Evolutionary conservation across 35 echinoderm and acorn worm species (phyloP).

Genomic region (Diadema setosum): DNA sequence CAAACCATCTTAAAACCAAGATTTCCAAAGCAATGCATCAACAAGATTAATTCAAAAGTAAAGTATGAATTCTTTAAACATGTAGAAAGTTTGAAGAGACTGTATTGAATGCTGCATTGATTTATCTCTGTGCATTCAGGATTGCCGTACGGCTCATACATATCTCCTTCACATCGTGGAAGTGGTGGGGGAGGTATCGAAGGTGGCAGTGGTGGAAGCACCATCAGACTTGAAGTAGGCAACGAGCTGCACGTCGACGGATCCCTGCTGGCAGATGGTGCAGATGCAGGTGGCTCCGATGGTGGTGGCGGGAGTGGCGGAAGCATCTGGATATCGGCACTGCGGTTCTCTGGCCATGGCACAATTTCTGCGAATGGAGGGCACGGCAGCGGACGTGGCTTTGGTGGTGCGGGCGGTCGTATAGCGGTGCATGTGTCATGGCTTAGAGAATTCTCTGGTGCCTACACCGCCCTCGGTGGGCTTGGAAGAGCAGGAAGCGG

Average conservation of each 20-base stretch:
- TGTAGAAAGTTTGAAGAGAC: too few species aligned
- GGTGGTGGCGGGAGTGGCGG: constrained; percentile 89
- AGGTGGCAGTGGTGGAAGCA: constrained; percentile 72
- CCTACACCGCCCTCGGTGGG: constrained; percentile 42
- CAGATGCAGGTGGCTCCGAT: constrained; percentile 27
- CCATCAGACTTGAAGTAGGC: constrained; percentile 51
- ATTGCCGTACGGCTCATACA: constrained; percentile 73
- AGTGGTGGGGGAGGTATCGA: constrained; percentile 71
- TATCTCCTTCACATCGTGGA: constrained; percentile 47
- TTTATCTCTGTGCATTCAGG: too few species aligned
- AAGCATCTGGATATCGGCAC: constrained; percentile 66
- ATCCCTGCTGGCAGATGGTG: constrained; percentile 42
- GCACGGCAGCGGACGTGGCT: constrained; percentile 50
- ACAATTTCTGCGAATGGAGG: constrained; percentile 66
- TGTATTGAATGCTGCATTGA: too few species aligned
- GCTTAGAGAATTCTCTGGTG: constrained; percentile 74
- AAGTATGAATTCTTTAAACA: too few species aligned
- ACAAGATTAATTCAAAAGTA: too few species aligned
- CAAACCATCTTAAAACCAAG: too few species aligned
- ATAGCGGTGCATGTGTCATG: constrained; percentile 86
- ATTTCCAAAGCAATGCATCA: too few species aligned
- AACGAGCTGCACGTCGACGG: constrained; percentile 80
- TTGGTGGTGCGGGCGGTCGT: constrained; percentile 81
- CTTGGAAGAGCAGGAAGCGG: constrained; percentile 1
- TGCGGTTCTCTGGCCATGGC: constrained; percentile 83